phyloP scores from a whole-genome alignment of 1,140 invertebrate genomes.

The Akabosia matsudoensis region DNA sequence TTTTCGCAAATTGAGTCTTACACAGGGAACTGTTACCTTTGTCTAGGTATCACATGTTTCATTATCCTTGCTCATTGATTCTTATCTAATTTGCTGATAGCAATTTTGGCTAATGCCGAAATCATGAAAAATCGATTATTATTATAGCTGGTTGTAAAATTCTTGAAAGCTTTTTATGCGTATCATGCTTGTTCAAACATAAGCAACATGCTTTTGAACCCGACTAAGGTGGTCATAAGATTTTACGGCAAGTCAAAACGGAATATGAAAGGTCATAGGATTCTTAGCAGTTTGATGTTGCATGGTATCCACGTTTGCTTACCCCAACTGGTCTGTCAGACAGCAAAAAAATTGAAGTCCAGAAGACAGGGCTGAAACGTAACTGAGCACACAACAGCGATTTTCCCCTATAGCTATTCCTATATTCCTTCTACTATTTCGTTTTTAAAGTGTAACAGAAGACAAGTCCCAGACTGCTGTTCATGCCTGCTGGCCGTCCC shows the following conservation, averaged over 20 bases:
- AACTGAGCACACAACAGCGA: not conserved
- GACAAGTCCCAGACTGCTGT: constrained; percentile 15
- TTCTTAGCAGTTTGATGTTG: not conserved
- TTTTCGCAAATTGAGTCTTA: too few species aligned
- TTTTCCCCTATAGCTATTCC: too few species aligned
- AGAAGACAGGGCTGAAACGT: not conserved
- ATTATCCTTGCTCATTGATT: too few species aligned
- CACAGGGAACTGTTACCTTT: too few species aligned
- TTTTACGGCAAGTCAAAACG: not conserved
- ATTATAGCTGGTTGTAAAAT: too few species aligned
- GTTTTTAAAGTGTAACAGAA: not conserved
- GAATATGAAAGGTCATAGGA: constrained; percentile 9
- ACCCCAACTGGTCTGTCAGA: not conserved
- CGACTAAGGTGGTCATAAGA: not conserved
- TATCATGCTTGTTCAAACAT: too few species aligned
- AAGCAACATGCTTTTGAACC: too few species aligned
- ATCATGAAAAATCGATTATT: not conserved
- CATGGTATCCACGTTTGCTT: not conserved
- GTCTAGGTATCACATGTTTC: too few species aligned
- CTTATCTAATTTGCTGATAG: not conserved
- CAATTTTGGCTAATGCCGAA: not conserved
- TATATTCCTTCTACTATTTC: too few species aligned
- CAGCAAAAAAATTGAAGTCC: not conserved
- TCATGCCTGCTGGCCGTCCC: not conserved
- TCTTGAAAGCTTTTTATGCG: too few species aligned